phyloP scores from a whole-genome alignment of 2,113 vertebrate species.

The Pituophis catenifer region DNA sequence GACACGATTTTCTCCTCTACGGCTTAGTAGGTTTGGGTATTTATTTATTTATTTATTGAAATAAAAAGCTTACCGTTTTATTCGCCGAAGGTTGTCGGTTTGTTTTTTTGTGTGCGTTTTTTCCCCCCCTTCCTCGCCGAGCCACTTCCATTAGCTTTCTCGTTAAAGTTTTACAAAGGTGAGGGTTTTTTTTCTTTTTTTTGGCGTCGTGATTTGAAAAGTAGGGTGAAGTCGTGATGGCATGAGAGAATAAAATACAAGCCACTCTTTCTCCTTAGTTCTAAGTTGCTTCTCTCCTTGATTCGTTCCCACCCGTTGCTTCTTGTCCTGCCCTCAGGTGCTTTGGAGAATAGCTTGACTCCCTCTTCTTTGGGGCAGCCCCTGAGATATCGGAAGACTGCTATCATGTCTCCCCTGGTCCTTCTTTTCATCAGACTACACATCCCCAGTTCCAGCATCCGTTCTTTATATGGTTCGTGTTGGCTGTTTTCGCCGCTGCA shows the following conservation, averaged over 20 bases:
- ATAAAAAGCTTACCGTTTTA: constrained; percentile 70
- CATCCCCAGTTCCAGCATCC: too few relatives aligned
- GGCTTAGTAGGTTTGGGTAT: background rate
- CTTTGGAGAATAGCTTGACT: too few relatives aligned
- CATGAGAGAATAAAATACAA: background rate
- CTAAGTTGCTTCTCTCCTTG: too few relatives aligned
- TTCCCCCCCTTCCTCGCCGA: constrained; percentile 68
- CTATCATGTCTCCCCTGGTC: too few relatives aligned
- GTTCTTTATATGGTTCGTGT: too few relatives aligned
- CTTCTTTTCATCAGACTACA: too few relatives aligned
- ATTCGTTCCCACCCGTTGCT: too few relatives aligned
- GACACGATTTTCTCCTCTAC: constrained; percentile 53
- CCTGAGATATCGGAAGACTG: too few relatives aligned
- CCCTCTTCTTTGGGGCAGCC: too few relatives aligned
- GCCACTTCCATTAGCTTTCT: constrained; percentile 91
- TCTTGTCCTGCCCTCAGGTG: too few relatives aligned
- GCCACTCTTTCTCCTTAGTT: too few relatives aligned
- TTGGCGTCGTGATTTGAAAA: constrained; percentile 65
- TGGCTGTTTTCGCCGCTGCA: too few relatives aligned
- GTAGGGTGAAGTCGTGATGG: background rate
- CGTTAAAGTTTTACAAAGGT: constrained; percentile 93
- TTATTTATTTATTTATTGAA: background rate
- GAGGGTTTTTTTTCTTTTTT: constrained; percentile 65
- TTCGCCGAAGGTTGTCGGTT: background rate
- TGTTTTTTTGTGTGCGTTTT: background rate